Evolutionary conservation across 2,888 invertebrate species (phyloP).

Genomic region (Schrankia costaestrigalis): DNA sequence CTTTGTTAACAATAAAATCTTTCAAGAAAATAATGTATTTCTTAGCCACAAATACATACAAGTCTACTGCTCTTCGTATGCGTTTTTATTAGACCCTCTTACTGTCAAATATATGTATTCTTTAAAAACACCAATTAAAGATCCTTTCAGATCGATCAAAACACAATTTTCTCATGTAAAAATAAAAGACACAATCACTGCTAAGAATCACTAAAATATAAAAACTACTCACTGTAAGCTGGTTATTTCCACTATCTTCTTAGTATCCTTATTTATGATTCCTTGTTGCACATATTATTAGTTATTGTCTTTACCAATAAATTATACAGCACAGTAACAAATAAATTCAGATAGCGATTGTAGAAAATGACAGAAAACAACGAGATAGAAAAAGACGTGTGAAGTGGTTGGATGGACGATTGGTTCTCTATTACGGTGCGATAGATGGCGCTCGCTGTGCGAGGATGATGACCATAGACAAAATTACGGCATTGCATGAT

Average conservation of each 20-base stretch:
- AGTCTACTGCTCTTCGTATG: no score
- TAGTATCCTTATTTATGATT: slow-evolving; percentile 31
- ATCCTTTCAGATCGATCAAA: no score
- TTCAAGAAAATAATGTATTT: no score
- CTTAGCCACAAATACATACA: no score
- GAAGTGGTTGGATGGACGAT: slow-evolving; percentile 51
- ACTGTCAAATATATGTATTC: no score
- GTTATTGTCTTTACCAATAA: slow-evolving; percentile 43
- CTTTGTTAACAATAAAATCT: no score
- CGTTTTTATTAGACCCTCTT: no score
- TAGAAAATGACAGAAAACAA: slow-evolving; percentile 68
- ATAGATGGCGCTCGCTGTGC: slow-evolving; percentile 55
- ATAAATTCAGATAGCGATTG: slow-evolving; percentile 57
- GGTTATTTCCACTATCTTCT: slow-evolving; percentile 36
- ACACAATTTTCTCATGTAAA: slow-evolving; percentile 16
- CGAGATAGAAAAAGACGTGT: slow-evolving; percentile 70
- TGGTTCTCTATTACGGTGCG: slow-evolving; percentile 33
- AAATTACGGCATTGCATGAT: slow-evolving; percentile 34
- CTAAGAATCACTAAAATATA: slow-evolving; percentile 41
- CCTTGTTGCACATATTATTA: slow-evolving; percentile 48
- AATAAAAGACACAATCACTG: slow-evolving; percentile 44
- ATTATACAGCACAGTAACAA: slow-evolving; percentile 44
- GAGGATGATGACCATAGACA: slow-evolving; percentile 50
- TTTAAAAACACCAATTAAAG: no score
- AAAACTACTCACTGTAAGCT: slow-evolving; percentile 60